Evolutionary conservation across 2,797 vertebrate species (phyloP).

Genomic region (Pseudopleuronectes americanus): DNA sequence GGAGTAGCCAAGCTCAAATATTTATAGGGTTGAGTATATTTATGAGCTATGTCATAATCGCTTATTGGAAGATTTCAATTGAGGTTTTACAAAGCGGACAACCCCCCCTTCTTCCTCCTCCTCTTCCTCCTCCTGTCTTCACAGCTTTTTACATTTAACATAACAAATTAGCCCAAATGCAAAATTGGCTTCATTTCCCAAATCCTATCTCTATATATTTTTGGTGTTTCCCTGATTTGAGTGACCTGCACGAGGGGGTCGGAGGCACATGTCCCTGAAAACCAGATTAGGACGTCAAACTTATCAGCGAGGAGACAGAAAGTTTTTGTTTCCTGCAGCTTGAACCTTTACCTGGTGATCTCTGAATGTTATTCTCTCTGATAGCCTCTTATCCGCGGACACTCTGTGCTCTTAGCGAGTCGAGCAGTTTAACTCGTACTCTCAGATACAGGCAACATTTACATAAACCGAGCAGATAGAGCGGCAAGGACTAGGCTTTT

Average conservation of each 20-base stretch:
- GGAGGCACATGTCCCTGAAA: slow-evolving; percentile 43
- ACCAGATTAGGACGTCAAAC: slow-evolving; percentile 32
- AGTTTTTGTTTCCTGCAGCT: slow-evolving; percentile 21
- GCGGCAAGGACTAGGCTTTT: slow-evolving; percentile 19
- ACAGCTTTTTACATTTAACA: slow-evolving; percentile 1
- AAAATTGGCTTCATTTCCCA: too few species aligned
- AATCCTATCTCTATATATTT: too few species aligned
- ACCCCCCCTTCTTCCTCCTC: slow-evolving; percentile 2
- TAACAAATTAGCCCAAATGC: neutral
- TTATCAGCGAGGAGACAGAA: slow-evolving; percentile 24
- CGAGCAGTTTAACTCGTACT: neutral
- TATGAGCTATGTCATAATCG: slow-evolving; percentile 85
- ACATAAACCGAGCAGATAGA: neutral
- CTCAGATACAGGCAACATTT: neutral
- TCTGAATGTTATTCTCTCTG: slow-evolving; percentile 54
- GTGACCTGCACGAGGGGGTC: too few species aligned
- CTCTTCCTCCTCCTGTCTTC: neutral
- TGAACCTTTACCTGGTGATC: slow-evolving; percentile 63
- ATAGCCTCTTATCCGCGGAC: slow-evolving; percentile 19
- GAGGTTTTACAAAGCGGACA: slow-evolving; percentile 58
- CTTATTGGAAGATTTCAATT: slow-evolving; percentile 76
- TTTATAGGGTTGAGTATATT: slow-evolving; percentile 88
- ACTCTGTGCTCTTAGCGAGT: slow-evolving; percentile 13
- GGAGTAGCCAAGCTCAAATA: slow-evolving; percentile 86
- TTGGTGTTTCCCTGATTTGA: too few species aligned